Evolutionary conservation across 2,888 invertebrate genomes (phyloP).

Genomic region (Ceraclea dissimilis): DNA sequence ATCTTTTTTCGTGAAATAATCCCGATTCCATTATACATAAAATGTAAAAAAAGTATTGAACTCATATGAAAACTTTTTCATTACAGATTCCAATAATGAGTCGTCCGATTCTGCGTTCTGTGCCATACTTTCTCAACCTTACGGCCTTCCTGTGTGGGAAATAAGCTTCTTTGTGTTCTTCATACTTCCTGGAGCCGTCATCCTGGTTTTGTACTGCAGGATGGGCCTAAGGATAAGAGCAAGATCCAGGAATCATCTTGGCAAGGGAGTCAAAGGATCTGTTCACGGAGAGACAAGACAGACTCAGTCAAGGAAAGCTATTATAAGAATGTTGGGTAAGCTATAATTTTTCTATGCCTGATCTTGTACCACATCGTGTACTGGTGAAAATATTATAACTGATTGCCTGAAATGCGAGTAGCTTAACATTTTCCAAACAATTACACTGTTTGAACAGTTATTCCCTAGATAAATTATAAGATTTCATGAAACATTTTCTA

Average conservation of each 20-base stretch:
- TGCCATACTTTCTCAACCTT: constrained; percentile 55
- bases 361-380: no score
- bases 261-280: constrained; percentile 52
- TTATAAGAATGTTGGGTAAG: constrained; percentile 76
- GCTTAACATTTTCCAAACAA: no score
- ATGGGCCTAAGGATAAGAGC: constrained; percentile 65
- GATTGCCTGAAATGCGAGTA: no score
- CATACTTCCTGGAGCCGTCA: constrained; percentile 61
- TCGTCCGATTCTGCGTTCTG: constrained; percentile 76
- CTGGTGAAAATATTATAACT: no score
- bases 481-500: no score
- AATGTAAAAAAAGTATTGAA: no score
- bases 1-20: no score
- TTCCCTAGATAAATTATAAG: no score
- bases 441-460: no score
- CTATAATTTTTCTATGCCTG: no score
- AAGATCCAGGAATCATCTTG: constrained; percentile 40
- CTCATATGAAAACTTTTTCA: constrained; percentile 3
- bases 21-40: no score
- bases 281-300: constrained; percentile 62
- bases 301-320: constrained; percentile 63
- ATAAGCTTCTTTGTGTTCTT: constrained; percentile 78
- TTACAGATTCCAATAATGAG: constrained; percentile 39
- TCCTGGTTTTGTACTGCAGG: constrained; percentile 69
- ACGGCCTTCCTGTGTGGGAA: constrained; percentile 66